Evolutionary conservation across 1,140 invertebrate species (phyloP).

Genomic region (Drosophila subpulchrella): DNA sequence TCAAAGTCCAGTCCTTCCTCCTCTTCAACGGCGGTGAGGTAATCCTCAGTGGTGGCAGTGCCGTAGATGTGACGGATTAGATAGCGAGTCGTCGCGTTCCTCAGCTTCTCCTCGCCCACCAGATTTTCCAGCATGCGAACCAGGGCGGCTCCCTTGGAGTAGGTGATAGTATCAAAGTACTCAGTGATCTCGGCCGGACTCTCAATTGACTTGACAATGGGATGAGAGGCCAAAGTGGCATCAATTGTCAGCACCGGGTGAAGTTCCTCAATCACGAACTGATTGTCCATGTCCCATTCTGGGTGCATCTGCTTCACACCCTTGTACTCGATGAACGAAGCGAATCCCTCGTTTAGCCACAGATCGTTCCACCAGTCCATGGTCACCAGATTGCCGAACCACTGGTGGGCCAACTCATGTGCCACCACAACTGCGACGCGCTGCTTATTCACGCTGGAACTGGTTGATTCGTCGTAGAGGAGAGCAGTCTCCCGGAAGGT

Average conservation of each 20-base stretch:
- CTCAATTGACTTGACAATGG: slow-evolving; percentile 92
- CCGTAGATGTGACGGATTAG: slow-evolving; percentile 89
- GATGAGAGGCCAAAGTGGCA: slow-evolving; percentile 93
- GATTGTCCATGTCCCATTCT: slow-evolving; percentile 93
- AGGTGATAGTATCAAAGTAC: slow-evolving; percentile 96
- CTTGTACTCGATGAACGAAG: slow-evolving; percentile 93
- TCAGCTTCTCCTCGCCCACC: slow-evolving; percentile 91
- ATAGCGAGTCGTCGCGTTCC: slow-evolving; percentile 89
- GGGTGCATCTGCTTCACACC: slow-evolving; percentile 89
- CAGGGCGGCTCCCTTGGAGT: slow-evolving; percentile 95
- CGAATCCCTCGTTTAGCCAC: slow-evolving; percentile 97
- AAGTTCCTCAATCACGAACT: slow-evolving; percentile 90
- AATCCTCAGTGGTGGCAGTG: slow-evolving; percentile 93
- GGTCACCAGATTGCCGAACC: slow-evolving; percentile 96
- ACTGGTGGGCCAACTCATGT: slow-evolving; percentile 97
- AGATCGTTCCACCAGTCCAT: slow-evolving; percentile 97
- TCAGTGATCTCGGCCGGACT: slow-evolving; percentile 96
- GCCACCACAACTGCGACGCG: slow-evolving; percentile 92
- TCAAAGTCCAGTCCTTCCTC: slow-evolving; percentile 84
- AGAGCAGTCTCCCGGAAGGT: slow-evolving; percentile 94
- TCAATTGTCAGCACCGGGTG: slow-evolving; percentile 92
- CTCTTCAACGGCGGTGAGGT: slow-evolving; percentile 89
- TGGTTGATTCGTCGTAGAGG: slow-evolving; percentile 89
- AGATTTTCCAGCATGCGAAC: slow-evolving; percentile 96
- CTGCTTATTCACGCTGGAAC: slow-evolving; percentile 91